Evolutionary conservation across 2,888 invertebrate genomes (phyloP).

Genomic region (Selenia dentaria): DNA sequence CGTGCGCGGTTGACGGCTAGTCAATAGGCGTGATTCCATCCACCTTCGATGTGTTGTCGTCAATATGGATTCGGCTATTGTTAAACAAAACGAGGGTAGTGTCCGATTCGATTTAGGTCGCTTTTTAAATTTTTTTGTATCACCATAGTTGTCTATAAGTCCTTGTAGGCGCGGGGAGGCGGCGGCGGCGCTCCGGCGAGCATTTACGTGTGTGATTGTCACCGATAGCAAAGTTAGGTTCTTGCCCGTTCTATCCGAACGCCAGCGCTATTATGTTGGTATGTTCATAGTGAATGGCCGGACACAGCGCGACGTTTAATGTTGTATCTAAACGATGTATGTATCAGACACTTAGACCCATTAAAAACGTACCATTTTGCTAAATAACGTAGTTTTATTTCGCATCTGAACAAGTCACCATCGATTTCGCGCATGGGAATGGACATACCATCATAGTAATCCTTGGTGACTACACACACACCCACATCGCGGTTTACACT

Average conservation of each 20-base stretch:
- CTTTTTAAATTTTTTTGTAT: neutral
- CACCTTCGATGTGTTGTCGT: neutral
- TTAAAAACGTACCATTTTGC: conserved; percentile 75
- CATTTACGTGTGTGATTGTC: conserved; percentile 27
- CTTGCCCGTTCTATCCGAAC: conserved; percentile 39
- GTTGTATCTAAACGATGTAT: conserved; percentile 56
- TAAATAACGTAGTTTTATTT: conserved; percentile 75
- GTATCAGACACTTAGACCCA: conserved; percentile 74
- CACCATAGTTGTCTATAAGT: neutral
- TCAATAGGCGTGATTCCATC: neutral
- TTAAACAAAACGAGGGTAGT: neutral
- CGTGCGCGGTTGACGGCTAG: neutral
- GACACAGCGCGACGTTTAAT: conserved; percentile 35
- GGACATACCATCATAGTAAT: conserved; percentile 76
- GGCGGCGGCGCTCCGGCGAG: conserved; percentile 15
- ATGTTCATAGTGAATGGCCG: conserved; percentile 69
- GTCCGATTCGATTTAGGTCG: neutral
- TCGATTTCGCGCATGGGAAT: conserved; percentile 45
- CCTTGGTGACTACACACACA: conserved; percentile 45
- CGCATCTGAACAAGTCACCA: conserved; percentile 43
- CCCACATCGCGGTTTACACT: neutral
- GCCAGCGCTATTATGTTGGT: conserved; percentile 65
- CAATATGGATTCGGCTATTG: neutral
- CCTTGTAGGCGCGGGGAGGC: conserved; percentile 11
- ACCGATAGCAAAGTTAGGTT: conserved; percentile 32